phyloP scores from a whole-genome alignment of 2,113 vertebrate species.

The Scytalopus superciliaris region DNA sequence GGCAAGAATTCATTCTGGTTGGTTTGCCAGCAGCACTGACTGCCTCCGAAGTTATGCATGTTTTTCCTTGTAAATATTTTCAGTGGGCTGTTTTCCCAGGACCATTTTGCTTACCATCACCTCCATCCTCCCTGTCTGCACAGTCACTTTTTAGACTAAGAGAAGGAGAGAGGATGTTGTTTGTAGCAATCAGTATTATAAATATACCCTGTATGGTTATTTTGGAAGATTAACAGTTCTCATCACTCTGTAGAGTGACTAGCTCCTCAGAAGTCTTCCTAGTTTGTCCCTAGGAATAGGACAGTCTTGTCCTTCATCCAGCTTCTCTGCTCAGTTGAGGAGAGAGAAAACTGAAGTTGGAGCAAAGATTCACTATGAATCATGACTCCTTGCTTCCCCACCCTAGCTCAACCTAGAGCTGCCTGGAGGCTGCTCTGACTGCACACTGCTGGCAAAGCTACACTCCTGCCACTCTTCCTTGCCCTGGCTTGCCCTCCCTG shows the following conservation, averaged over 20 bases:
- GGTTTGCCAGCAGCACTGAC: not conserved
- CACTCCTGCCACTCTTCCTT: not conserved
- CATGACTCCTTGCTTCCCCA: not conserved
- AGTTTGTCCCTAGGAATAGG: not conserved
- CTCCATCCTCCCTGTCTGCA: not conserved
- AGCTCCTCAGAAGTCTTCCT: not conserved
- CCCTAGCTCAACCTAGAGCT: not conserved
- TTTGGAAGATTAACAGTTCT: not conserved
- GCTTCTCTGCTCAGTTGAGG: not conserved
- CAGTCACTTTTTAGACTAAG: not conserved
- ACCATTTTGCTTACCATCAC: not conserved
- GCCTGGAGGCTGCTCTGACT: not conserved
- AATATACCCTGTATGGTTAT: not conserved
- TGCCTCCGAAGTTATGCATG: not conserved
- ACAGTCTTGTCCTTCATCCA: not conserved
- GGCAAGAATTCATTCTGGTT: not conserved
- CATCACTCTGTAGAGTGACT: not conserved
- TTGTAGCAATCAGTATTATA: not conserved
- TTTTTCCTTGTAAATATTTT: slow-evolving; percentile 38
- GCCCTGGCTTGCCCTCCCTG: not conserved
- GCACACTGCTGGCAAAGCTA: not conserved
- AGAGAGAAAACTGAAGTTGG: not conserved
- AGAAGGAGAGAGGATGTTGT: not conserved
- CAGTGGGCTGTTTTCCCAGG: not conserved
- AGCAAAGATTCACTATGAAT: not conserved